Evolutionary conservation across 2,797 vertebrate species (phyloP), one percentile per base, ranked within the genome.

Genomic region (Epinephelus awoara): DNA sequence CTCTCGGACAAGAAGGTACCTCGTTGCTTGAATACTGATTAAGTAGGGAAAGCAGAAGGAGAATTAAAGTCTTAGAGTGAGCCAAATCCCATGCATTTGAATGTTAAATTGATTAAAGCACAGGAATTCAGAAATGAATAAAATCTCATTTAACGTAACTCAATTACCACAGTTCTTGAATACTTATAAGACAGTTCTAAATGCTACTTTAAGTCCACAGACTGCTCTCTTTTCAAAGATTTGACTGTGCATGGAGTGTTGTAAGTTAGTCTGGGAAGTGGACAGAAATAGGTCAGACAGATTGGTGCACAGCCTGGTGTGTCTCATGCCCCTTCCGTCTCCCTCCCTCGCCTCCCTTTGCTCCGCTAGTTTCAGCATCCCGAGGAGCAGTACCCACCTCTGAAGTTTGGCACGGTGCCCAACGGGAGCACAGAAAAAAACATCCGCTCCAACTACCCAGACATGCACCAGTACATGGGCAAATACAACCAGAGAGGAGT

Each of bases 341-440:
- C 58, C 66, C 78, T 83, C 70, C 63, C 84, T 76, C 42, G 67
- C 82, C 82, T 88, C 82, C 83, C 68, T 87, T 69, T 84, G 87
- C 87, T 83, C 85, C 64, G n/a, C 57, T 93, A 98, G 97, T 98
- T 98, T 92, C 97, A 98, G 95, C 96, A 97, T 91, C 97, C 97
- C n/a, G 97, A 97, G 85, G 97, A 98, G 92, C 97, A 99, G 89
- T 98, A 98, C 85, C 97, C 97, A 0, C 97, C 97, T 63, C 94
- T 98, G 74, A 97, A 97, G 93, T 99, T 99, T 86, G 97, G 97
- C 73, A 99, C 97, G 0, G 97, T 99, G 89, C 97, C 97, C 88
- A 99, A 99, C 6, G 97, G 97, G 84, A 98, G 97, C 94, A 99
- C 97, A 0, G 97, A 99, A 94, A 98, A 98, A 93, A 99, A 99